These are phyloP conservation scores for Timema cristinae DNA, from an alignment of 2,888 invertebrate species.

Conservation along the genomic window DNA sequence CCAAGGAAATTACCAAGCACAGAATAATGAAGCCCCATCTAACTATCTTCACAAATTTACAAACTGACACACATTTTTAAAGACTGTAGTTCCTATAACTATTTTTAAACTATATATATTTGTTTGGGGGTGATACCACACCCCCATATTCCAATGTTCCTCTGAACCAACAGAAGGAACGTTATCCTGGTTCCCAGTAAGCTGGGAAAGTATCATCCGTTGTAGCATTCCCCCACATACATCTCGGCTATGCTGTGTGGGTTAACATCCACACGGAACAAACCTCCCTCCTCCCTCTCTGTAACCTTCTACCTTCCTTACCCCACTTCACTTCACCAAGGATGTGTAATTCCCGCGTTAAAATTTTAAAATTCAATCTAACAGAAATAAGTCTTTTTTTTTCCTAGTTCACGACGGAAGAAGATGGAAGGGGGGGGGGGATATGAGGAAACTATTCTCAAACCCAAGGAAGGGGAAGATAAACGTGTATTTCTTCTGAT, in stretches of 20 bases:
- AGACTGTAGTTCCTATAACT: too few relatives aligned
- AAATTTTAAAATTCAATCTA: conserved; percentile 28
- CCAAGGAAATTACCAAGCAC: too few relatives aligned
- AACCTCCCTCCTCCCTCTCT: neutral
- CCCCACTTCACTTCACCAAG: neutral
- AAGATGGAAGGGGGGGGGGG: neutral
- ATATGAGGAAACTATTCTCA: neutral
- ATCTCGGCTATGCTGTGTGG: neutral
- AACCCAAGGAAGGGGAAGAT: neutral
- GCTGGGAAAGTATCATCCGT: conserved; percentile 13
- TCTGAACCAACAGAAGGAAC: neutral
- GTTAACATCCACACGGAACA: neutral
- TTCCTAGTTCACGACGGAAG: neutral
- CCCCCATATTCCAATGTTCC: neutral
- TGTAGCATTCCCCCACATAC: conserved; percentile 9
- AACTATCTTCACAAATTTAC: too few relatives aligned
- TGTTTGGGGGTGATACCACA: too few relatives aligned
- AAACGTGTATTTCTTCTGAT: too few relatives aligned
- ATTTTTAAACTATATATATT: too few relatives aligned
- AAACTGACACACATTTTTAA: too few relatives aligned
- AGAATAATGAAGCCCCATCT: too few relatives aligned
- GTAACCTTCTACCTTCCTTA: neutral
- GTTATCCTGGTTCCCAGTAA: conserved; percentile 3
- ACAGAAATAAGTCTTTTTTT: conserved; percentile 15
- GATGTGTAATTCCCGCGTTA: conserved; percentile 15